phyloP scores from a whole-genome alignment of 92 coral and sea anemone genomes.

The Heliopora coerulea region DNA sequence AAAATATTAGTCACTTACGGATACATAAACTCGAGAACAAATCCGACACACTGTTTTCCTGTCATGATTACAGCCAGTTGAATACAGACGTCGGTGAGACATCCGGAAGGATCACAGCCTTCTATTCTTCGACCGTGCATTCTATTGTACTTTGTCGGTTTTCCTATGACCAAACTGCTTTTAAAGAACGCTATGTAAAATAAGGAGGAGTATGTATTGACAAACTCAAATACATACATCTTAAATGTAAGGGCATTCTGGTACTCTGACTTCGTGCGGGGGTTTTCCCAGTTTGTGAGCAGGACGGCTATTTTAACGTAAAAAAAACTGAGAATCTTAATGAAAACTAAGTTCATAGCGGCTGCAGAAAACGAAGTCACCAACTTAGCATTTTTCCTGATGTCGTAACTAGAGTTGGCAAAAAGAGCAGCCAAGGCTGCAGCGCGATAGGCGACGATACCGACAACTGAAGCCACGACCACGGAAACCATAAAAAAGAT shows the following conservation, averaged over 20 bases:
- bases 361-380: conserved; percentile 51
- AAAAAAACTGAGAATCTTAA: conserved; percentile 38
- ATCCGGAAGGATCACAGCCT: conserved; percentile 67
- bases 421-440: conserved; percentile 41
- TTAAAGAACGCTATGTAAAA: conserved; percentile 64
- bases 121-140: conserved; percentile 33
- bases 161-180: conserved; percentile 47
- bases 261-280: conserved; percentile 53
- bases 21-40: conserved; percentile 28
- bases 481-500: conserved; percentile 47
- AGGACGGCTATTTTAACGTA: conserved; percentile 49
- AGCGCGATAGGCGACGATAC: conserved; percentile 54
- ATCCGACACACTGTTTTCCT: conserved; percentile 53
- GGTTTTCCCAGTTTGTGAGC: conserved; percentile 60
- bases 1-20: conserved; percentile 42
- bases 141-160: conserved; percentile 45
- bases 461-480: conserved; percentile 47
- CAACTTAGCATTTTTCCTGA: conserved; percentile 42
- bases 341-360: conserved; percentile 45
- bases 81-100: conserved; percentile 53
- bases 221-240: conserved; percentile 62
- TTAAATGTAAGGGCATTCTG: conserved; percentile 58
- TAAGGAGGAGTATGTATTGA: conserved; percentile 56
- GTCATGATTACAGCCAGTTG: conserved; percentile 54
- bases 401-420: conserved; percentile 9